These are phyloP conservation scores for Misgurnus anguillicaudatus DNA, from an alignment of 2,113 vertebrate species.

Conservation along the genomic window DNA sequence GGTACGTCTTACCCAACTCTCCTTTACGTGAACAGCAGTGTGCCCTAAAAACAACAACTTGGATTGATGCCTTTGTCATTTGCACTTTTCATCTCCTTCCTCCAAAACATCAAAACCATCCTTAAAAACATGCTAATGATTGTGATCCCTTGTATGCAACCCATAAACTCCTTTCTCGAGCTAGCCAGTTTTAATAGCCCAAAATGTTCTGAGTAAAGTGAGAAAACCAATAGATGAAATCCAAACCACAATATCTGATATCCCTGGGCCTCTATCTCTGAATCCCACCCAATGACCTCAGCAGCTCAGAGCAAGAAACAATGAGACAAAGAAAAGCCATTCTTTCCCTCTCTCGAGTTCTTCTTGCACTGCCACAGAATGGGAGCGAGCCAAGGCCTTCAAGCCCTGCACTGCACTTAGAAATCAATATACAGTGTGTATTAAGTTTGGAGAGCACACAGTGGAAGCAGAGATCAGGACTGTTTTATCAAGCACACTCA, in stretches of 20 bases:
- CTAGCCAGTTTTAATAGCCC: background rate
- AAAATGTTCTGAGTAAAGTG: conserved; percentile 16
- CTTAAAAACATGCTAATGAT: conserved; percentile 20
- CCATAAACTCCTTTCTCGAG: background rate
- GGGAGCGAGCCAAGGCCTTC: conserved; percentile 34
- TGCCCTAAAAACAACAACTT: background rate
- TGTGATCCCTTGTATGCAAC: background rate
- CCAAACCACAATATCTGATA: conserved; percentile 54
- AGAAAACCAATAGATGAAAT: conserved; percentile 35
- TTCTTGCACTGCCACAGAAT: conserved; percentile 24
- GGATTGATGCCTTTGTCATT: background rate
- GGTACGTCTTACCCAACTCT: no score
- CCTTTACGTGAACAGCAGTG: no score
- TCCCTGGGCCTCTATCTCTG: conserved; percentile 45
- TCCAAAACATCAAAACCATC: background rate
- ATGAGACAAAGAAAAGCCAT: conserved; percentile 42
- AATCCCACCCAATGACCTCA: conserved; percentile 49
- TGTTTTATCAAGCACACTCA: conserved; percentile 29
- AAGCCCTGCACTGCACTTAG: conserved; percentile 8
- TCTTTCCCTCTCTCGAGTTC: conserved; percentile 37
- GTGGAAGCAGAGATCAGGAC: conserved; percentile 32
- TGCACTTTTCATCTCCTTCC: background rate
- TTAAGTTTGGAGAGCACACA: conserved; percentile 32
- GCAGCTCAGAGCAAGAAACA: conserved; percentile 45
- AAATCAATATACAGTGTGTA: conserved; percentile 46